Conservation (phyloP, 1,140 invertebrate genomes). For the Caligus rogercresseyi region DNA sequence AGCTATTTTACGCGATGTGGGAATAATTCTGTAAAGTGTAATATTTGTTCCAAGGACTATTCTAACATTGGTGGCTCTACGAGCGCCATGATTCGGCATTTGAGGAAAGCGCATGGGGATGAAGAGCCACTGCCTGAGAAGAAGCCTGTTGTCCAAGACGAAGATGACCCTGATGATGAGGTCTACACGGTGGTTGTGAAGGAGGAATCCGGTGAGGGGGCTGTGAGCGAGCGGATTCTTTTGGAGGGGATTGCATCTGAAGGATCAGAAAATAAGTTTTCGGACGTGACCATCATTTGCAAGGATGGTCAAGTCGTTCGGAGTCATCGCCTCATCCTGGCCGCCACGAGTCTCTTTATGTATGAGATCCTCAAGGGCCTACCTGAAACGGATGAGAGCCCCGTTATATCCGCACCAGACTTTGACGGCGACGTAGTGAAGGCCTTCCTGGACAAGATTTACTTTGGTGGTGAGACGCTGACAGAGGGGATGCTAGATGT, state of each 20-base stretch:
- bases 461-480: background rate
- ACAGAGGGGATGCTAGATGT: background rate
- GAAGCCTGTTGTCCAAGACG: background rate
- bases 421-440: background rate
- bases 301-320: background rate
- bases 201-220: background rate
- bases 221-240: background rate
- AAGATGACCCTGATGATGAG: too few species aligned
- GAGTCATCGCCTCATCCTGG: background rate
- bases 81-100: background rate
- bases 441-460: background rate
- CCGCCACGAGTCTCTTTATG: background rate
- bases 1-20: background rate
- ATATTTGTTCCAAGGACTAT: background rate
- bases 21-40: background rate
- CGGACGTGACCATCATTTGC: slow-evolving; percentile 4
- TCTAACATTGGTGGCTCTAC: background rate
- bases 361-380: background rate
- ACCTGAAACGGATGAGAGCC: background rate
- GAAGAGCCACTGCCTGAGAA: background rate
- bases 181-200: background rate
- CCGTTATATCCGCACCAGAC: background rate
- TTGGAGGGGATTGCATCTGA: slow-evolving; percentile 1
- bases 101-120: background rate
- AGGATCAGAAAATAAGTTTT: background rate